A percentile compares a stretch with the other conserved stretches of the same genome.
Evolutionary conservation across 2,113 vertebrate genomes (phyloP).

Genomic region (Loxodonta africana): DNA sequence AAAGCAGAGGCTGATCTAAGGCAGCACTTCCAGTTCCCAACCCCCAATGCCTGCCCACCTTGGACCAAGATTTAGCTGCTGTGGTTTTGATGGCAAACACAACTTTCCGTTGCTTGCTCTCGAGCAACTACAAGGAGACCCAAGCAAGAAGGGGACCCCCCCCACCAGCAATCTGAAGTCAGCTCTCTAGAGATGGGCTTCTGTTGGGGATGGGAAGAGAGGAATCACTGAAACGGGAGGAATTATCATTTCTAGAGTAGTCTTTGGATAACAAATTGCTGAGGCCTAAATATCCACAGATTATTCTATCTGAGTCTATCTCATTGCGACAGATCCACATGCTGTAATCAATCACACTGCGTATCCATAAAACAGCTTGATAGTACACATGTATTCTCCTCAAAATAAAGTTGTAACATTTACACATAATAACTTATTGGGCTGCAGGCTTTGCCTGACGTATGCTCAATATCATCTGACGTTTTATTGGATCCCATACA

Average conservation of each 20-base stretch:
- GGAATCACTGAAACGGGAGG: conserved; percentile 79
- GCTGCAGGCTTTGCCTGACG: conserved; percentile 82
- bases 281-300: conserved; percentile 87
- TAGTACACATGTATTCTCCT: conserved; percentile 86
- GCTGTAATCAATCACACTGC: conserved; percentile 85
- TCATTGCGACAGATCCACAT: conserved; percentile 82
- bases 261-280: conserved; percentile 87
- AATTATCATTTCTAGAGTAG: conserved; percentile 87
- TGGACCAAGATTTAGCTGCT: not conserved
- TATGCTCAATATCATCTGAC: conserved; percentile 86
- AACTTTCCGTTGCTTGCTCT: not conserved
- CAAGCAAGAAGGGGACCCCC: not conserved
- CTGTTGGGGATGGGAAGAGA: conserved; percentile 55
- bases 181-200: conserved; percentile 78
- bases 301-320: conserved; percentile 89
- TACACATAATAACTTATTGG: conserved; percentile 87
- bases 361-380: conserved; percentile 86
- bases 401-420: conserved; percentile 88
- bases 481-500: conserved; percentile 87
- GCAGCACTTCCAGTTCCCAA: not conserved
- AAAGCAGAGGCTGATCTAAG: conserved; percentile 33
- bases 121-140: not conserved
- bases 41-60: not conserved
- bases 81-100: not conserved
- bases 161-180: not conserved